Evolutionary conservation across 2,888 invertebrate genomes (phyloP).

Genomic region (Apocheima hispidaria): DNA sequence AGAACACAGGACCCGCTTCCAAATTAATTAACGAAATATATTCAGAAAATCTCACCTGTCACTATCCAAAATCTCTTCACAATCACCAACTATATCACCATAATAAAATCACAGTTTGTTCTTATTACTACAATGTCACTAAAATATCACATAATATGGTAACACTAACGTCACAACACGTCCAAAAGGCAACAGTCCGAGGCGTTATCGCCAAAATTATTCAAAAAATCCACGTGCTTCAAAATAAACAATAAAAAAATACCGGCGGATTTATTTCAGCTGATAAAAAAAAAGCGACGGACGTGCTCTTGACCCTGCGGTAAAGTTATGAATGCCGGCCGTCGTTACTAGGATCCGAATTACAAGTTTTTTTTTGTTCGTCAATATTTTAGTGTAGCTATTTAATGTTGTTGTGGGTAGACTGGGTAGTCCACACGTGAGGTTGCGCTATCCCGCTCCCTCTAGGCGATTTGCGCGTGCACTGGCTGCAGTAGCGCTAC

Average conservation of each 20-base stretch:
- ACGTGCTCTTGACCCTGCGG: constrained; percentile 83
- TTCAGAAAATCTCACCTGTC: constrained; percentile 64
- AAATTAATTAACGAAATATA: constrained; percentile 60
- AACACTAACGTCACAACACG: constrained; percentile 85
- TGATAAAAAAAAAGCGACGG: constrained; percentile 68
- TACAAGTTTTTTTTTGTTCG: constrained; percentile 83
- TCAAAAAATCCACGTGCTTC: constrained; percentile 80
- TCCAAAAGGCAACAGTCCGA: constrained; percentile 82
- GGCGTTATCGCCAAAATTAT: constrained; percentile 76
- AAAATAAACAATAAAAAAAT: constrained; percentile 82
- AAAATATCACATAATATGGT: constrained; percentile 83
- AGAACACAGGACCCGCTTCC: constrained; percentile 59
- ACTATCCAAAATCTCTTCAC: constrained; percentile 74
- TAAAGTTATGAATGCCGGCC: constrained; percentile 83
- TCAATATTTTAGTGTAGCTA: constrained; percentile 84
- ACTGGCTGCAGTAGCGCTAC: constrained; percentile 63
- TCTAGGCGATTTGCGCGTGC: constrained; percentile 75
- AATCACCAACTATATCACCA: constrained; percentile 82
- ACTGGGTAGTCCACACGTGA: constrained; percentile 81
- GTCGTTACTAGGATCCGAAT: constrained; percentile 84
- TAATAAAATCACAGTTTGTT: constrained; percentile 85
- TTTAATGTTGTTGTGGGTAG: constrained; percentile 73
- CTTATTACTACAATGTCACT: constrained; percentile 80
- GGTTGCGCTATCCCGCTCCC: constrained; percentile 73
- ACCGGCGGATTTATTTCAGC: constrained; percentile 54